Percentiles rank a stretch among this genome's conserved stretches.
These are phyloP conservation scores for Lycopodina hypogea DNA, from an alignment of 37 sponge, comb jelly and placozoan genomes.

Conservation along the genomic window DNA sequence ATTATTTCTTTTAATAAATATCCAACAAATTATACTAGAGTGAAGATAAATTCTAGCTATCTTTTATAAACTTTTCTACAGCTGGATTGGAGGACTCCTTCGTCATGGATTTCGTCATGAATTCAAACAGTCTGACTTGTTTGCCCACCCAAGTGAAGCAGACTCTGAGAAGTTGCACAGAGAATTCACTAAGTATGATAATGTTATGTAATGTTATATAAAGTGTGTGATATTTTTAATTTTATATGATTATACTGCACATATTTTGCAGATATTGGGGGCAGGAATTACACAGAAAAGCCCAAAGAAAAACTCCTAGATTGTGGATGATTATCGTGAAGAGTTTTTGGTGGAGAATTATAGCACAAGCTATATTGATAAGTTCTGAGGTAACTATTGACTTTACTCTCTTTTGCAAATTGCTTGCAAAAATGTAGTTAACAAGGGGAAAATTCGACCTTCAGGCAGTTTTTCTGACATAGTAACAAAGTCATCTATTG, in stretches of 20 bases:
- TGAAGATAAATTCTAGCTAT: no score
- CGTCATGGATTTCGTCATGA: slow-evolving; percentile 43
- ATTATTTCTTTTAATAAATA: no score
- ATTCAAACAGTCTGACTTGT: slow-evolving; percentile 57
- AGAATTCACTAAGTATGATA: slow-evolving; percentile 46
- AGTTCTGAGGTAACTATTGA: slow-evolving; percentile 23
- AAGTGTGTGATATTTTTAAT: slow-evolving; percentile 13
- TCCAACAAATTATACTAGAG: no score
- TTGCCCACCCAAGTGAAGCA: slow-evolving; percentile 43
- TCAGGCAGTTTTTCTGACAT: no score
- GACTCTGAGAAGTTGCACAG: slow-evolving; percentile 42
- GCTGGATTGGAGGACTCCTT: slow-evolving; percentile 71
- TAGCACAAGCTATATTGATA: slow-evolving; percentile 23
- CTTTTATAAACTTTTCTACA: neutral
- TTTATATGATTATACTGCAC: neutral
- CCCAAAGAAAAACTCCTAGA: slow-evolving; percentile 23
- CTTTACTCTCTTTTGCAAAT: neutral
- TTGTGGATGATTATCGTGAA: slow-evolving; percentile 50
- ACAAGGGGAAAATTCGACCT: no score
- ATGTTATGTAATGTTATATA: neutral
- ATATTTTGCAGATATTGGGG: slow-evolving; percentile 38
- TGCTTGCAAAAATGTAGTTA: neutral
- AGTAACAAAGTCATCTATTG: no score
- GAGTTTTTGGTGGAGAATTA: slow-evolving; percentile 36
- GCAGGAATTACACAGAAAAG: slow-evolving; percentile 26